Conservation (phyloP, 2,888 invertebrate genomes). For the Rhaphigaster nebulosa region DNA sequence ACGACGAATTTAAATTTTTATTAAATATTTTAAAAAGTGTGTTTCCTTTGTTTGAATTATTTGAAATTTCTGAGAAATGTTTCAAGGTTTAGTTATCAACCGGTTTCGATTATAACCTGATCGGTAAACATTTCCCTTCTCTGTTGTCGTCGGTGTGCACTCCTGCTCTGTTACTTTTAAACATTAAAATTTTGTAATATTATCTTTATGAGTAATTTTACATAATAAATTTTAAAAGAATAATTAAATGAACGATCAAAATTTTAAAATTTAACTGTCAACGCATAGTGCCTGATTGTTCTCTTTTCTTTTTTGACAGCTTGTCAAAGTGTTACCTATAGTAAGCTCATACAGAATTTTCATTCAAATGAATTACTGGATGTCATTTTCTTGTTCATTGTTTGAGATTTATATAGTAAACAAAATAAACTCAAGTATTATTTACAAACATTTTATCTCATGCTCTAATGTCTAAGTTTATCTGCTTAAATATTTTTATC, state of each 20-base stretch:
- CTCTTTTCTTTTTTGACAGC: background rate
- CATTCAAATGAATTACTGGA: background rate
- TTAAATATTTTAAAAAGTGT: background rate
- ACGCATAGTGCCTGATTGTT: background rate
- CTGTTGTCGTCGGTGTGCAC: background rate
- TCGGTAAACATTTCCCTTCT: slow-evolving; percentile 15
- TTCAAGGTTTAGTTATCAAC: slow-evolving; percentile 25
- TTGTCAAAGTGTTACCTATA: background rate
- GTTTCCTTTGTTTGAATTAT: background rate
- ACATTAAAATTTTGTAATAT: background rate
- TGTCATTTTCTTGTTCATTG: background rate
- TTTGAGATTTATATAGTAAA: background rate
- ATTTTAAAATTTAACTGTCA: background rate
- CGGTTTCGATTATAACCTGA: background rate
- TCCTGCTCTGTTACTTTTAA: too few relatives aligned
- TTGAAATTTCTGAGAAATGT: background rate
- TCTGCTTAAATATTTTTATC: background rate
- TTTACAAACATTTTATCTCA: background rate
- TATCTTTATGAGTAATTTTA: background rate
- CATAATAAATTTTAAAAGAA: background rate
- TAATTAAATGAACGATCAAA: background rate
- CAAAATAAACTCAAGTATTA: background rate
- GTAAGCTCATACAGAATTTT: background rate
- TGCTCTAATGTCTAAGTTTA: background rate
- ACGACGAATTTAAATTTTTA: background rate